phyloP scores from a whole-genome alignment of 2,113 vertebrate genomes.

The Heterochromis multidens region DNA sequence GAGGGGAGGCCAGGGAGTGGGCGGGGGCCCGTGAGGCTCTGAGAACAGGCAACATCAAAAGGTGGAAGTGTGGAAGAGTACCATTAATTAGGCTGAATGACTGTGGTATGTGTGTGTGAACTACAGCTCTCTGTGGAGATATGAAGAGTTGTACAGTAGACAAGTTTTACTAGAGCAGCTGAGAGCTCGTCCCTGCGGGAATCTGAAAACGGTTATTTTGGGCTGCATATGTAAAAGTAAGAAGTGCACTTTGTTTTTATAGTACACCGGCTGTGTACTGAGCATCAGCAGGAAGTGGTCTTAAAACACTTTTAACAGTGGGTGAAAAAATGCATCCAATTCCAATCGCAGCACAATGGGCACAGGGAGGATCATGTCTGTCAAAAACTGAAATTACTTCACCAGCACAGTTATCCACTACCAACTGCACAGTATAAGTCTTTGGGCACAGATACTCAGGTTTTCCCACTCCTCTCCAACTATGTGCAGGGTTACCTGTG shows the following conservation, averaged over 20 bases:
- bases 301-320: not conserved
- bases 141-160: not conserved
- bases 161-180: not conserved
- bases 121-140: not conserved
- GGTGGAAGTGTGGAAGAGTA: conserved; percentile 13
- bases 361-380: not conserved
- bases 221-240: not conserved
- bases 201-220: not conserved
- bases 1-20: not conserved
- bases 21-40: not conserved
- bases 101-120: not conserved
- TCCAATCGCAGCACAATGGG: not conserved
- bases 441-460: not conserved
- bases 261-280: not conserved
- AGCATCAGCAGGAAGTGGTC: not conserved
- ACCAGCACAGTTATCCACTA: not conserved
- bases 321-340: not conserved
- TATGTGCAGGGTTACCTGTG: not conserved
- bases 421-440: accelerated
- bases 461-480: not conserved
- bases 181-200: not conserved
- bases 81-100: conserved; percentile 40
- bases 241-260: not conserved
- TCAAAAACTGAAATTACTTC: not conserved
- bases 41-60: conserved; percentile 51